phyloP scores from a whole-genome alignment of 2,797 vertebrate genomes.

The Acanthurus leucopareius region DNA sequence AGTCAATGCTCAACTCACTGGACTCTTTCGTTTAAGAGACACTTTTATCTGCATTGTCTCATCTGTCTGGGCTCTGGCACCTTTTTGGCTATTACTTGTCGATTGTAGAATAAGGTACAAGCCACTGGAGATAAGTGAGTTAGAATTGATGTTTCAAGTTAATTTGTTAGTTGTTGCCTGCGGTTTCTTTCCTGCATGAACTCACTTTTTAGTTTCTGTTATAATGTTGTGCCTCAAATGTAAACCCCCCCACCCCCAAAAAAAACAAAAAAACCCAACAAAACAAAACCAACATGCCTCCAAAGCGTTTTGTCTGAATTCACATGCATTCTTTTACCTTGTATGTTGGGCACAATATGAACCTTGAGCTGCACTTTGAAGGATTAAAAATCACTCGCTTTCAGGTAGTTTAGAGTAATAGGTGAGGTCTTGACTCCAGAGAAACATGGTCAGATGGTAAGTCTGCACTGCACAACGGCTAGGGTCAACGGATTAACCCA shows the following conservation, averaged over 20 bases:
- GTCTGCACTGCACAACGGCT: slow-evolving; percentile 71
- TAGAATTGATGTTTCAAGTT: no score
- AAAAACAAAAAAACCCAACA: no score
- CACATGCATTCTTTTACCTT: not conserved
- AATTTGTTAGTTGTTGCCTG: no score
- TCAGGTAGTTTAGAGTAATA: slow-evolving; percentile 66
- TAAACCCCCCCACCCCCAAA: no score
- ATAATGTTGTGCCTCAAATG: not conserved
- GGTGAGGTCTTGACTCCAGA: slow-evolving; percentile 62
- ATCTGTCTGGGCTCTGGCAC: no score
- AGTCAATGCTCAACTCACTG: no score
- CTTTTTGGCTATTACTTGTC: no score
- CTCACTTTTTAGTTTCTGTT: not conserved
- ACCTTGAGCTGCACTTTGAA: slow-evolving; percentile 40
- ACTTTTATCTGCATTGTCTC: no score
- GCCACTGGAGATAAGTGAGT: no score
- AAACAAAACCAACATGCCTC: not conserved
- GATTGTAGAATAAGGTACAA: no score
- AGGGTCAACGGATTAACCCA: slow-evolving; percentile 85
- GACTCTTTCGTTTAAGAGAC: no score
- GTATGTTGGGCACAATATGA: slow-evolving; percentile 21
- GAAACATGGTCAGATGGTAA: slow-evolving; percentile 66
- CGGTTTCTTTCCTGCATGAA: no score
- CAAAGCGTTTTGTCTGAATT: not conserved
- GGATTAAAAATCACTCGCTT: slow-evolving; percentile 61